These are phyloP conservation scores for Dendrocopos noguchii DNA, from an alignment of 2,113 vertebrate species.

Conservation along the genomic window DNA sequence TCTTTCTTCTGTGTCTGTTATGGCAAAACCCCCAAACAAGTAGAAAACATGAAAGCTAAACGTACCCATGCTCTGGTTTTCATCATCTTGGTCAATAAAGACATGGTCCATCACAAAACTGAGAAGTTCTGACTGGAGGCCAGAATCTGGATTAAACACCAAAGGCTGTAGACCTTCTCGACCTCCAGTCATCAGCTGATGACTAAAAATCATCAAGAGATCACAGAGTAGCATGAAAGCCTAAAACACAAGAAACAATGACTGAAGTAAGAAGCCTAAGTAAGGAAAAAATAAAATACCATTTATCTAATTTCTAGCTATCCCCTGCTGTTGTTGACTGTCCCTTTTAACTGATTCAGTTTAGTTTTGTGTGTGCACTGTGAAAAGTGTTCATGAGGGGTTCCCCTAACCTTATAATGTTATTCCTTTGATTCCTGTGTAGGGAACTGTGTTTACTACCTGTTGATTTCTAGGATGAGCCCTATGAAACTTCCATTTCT, in stretches of 20 bases:
- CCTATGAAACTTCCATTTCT: background rate
- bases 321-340: background rate
- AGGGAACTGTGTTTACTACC: background rate
- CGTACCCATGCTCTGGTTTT: constrained; percentile 99
- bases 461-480: background rate
- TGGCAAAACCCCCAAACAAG: background rate
- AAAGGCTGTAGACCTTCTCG: constrained; percentile 94
- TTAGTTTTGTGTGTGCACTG: background rate
- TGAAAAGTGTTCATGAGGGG: background rate
- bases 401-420: background rate
- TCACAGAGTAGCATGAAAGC: constrained; percentile 99
- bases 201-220: constrained; percentile 99
- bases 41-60: constrained; percentile 15
- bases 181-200: constrained; percentile 92
- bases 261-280: background rate
- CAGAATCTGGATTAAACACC: constrained; percentile 95
- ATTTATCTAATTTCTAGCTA: background rate
- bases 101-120: constrained; percentile 98
- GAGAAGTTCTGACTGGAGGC: constrained; percentile 95
- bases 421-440: background rate
- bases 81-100: constrained; percentile 98
- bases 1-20: background rate
- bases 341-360: background rate
- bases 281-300: background rate
- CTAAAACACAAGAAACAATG: constrained; percentile 72